Base-by-base conservation (phyloP, 2,888 invertebrate genomes). In the Cerceris rybyensis region DNA sequence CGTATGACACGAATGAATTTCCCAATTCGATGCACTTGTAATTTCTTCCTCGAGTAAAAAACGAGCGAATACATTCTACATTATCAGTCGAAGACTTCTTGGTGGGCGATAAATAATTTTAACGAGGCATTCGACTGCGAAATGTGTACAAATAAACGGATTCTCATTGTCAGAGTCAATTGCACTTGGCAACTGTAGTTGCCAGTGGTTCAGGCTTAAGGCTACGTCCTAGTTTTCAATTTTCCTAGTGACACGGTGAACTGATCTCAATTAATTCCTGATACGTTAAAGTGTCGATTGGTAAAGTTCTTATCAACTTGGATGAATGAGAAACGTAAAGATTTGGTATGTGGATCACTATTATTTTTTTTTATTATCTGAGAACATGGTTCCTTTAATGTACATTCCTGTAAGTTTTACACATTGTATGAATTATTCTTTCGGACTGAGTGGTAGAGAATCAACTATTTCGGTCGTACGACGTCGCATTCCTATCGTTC, bases 131-230 rank as follows among this genome's bases (percentile, higher is more conserved):
- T 46, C 9, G 70, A 58, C 28, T 9, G 8, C 42, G 16, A 73
- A 61, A 61, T 59, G 43, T 49, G 46, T 64, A 46, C 58, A 63
- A 77, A 79, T 77, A 79, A 75, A 68, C 58, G 69, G 67, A 74
- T 74, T 76, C 74, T 84, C 82, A 84, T 71, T 84, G 84, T 85
- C 83, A 85, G 81, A 85, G 81, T 85, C 83, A 83, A 80, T 82
- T 78, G 66, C 67, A 52, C 63, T 83, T 80, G 82, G 82, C 83
- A 82, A 17, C 60, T 54, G 13, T 59, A 52, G 49, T 58, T 66
- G 60, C 58, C 50, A 50, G 46, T 70, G 17, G 59, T 49, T 59
- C 54, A 75, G 67, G 59, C 43, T 57, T 64, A 78, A 78, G 80
- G 66, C 58, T 75, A 16, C 54, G 82, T 54, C 75, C 83, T 46